These are phyloP conservation scores for Pocota personata DNA, from an alignment of 2,888 invertebrate species.

Conservation along the genomic window DNA sequence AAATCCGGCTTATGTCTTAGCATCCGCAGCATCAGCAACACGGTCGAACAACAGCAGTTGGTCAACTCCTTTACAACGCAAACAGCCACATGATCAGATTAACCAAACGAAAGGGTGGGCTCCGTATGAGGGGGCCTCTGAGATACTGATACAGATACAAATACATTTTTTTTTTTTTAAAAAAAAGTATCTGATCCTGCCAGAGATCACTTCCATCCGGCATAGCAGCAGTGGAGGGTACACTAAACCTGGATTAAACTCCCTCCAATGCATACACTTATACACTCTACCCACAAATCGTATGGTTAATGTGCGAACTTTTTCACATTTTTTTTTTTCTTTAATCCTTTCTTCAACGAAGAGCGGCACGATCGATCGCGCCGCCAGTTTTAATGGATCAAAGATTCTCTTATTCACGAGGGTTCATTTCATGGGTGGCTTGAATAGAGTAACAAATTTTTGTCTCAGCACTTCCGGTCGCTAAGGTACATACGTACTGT, in stretches of 20 bases:
- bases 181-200: constrained; percentile 63
- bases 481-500: not conserved
- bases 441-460: constrained; percentile 56
- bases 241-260: constrained; percentile 70
- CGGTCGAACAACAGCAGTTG: constrained; percentile 62
- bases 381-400: constrained; percentile 40
- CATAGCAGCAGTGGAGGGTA: constrained; percentile 7
- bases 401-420: constrained; percentile 19
- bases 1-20: constrained; percentile 81
- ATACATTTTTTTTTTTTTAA: constrained; percentile 1
- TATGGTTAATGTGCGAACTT: constrained; percentile 72
- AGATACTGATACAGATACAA: constrained; percentile 48
- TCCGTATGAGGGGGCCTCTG: constrained; percentile 21
- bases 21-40: constrained; percentile 69
- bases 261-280: constrained; percentile 15
- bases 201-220: constrained; percentile 66
- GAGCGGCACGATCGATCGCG: constrained; percentile 58
- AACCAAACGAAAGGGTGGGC: constrained; percentile 67
- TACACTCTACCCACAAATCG: constrained; percentile 45
- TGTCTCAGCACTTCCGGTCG: constrained; percentile 62
- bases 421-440: constrained; percentile 61
- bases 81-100: constrained; percentile 70
- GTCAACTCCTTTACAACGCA: constrained; percentile 63
- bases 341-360: constrained; percentile 58
- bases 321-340: constrained; percentile 46